Conservation (phyloP, 2,888 invertebrate species). For the Embidobia sp. region DNA sequence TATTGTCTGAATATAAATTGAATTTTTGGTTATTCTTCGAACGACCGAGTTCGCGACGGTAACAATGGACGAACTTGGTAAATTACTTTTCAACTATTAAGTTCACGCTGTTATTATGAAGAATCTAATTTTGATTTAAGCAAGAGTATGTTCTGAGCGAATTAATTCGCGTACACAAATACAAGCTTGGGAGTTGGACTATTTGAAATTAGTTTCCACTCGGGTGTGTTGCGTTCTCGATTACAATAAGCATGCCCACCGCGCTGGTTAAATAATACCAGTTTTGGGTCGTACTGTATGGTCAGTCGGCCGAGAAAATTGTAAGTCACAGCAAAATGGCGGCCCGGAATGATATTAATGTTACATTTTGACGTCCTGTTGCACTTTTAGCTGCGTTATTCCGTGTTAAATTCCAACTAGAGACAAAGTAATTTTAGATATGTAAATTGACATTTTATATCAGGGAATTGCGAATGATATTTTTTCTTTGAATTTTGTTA, state of each 20-base stretch:
- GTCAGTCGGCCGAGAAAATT: conserved; percentile 72
- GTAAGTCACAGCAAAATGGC: conserved; percentile 69
- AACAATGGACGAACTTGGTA: conserved; percentile 19
- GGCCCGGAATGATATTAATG: conserved; percentile 18
- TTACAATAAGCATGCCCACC: conserved; percentile 68
- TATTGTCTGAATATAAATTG: too few relatives aligned
- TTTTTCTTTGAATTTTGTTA: too few relatives aligned
- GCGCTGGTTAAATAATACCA: conserved; percentile 65
- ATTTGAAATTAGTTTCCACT: conserved; percentile 55
- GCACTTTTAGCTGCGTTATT: too few relatives aligned
- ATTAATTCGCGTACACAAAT: conserved; percentile 20
- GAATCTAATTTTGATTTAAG: conserved; percentile 43
- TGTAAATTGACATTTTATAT: too few relatives aligned
- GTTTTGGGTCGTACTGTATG: conserved; percentile 59
- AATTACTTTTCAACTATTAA: conserved; percentile 48
- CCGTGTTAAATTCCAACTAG: too few relatives aligned
- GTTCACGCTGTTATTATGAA: conserved; percentile 39
- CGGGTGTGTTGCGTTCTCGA: conserved; percentile 41
- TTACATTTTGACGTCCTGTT: conserved; percentile 19
- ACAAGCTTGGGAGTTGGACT: conserved; percentile 22
- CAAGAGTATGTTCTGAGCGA: conserved; percentile 9
- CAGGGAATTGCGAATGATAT: too few relatives aligned
- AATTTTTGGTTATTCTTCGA: too few relatives aligned
- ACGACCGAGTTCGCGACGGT: neutral
- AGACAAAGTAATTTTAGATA: neutral